phyloP scores from a whole-genome alignment of 2,113 vertebrate species.

The Puffinus mauretanicus region DNA sequence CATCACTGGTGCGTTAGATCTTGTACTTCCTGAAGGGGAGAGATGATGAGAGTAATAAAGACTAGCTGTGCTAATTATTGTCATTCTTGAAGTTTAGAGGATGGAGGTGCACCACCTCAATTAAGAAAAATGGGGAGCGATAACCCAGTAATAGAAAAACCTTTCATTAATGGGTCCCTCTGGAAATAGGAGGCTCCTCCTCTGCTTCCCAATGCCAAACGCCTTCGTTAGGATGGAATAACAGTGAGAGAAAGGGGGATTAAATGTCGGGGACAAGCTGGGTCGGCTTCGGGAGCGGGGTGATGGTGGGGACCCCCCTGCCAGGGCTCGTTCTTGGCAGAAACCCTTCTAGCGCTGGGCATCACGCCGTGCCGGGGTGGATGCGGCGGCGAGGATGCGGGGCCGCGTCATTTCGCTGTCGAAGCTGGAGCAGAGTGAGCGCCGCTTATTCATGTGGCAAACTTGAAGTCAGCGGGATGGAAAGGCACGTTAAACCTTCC shows the following conservation, averaged over 20 bases:
- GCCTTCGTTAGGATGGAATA: background rate
- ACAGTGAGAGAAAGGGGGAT: background rate
- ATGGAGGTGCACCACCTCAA: slow-evolving; percentile 6
- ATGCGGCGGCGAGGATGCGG: fast-evolving
- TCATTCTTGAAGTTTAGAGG: slow-evolving; percentile 45
- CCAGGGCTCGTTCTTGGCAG: background rate
- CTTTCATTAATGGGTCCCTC: background rate
- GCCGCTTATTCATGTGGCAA: background rate
- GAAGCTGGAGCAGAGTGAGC: background rate
- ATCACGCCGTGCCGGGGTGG: fast-evolving
- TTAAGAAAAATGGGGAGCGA: background rate
- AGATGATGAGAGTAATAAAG: slow-evolving; percentile 41
- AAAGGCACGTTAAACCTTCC: background rate
- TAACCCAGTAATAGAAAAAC: background rate
- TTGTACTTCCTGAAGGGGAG: slow-evolving; percentile 50
- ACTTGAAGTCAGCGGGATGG: background rate
- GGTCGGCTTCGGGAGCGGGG: background rate
- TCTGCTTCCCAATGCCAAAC: fast-evolving
- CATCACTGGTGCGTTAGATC: background rate
- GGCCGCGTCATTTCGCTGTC: background rate
- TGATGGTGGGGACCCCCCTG: background rate
- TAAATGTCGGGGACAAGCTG: background rate
- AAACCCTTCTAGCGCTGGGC: fast-evolving
- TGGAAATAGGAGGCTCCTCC: background rate
- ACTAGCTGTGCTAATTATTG: slow-evolving; percentile 51